phyloP scores from a whole-genome alignment of 64 coral and sea anemone genomes.

The Astreopora myriophthalma region DNA sequence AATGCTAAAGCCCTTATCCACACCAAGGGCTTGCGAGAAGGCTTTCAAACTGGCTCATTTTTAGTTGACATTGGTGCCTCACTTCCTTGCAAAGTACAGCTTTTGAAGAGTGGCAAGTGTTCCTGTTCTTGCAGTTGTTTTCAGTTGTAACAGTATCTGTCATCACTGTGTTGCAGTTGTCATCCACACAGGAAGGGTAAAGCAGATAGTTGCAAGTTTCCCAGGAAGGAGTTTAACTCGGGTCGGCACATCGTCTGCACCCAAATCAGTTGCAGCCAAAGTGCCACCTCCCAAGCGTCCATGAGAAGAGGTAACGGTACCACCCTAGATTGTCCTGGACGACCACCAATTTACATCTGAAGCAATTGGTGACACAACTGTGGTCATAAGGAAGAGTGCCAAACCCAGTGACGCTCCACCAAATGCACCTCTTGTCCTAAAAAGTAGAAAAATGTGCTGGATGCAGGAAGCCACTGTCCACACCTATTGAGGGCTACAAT shows the following conservation, averaged over 20 bases:
- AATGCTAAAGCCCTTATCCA: conserved; percentile 48
- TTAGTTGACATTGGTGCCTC: conserved; percentile 54
- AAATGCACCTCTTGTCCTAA: conserved; percentile 35
- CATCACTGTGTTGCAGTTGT: conserved; percentile 51
- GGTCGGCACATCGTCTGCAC: conserved; percentile 38
- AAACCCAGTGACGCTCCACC: conserved; percentile 55
- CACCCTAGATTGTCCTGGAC: conserved; percentile 29
- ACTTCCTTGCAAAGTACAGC: conserved; percentile 10
- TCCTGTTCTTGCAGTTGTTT: conserved; percentile 48
- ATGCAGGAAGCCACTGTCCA: conserved; percentile 50
- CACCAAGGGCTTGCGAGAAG: conserved; percentile 53
- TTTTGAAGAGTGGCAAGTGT: conserved; percentile 61
- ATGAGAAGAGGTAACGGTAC: conserved; percentile 25
- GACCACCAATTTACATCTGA: conserved; percentile 33
- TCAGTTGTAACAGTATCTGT: conserved; percentile 38
- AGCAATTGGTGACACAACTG: conserved; percentile 34
- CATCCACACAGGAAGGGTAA: conserved; percentile 15
- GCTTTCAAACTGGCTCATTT: conserved; percentile 64
- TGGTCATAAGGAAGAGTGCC: conserved; percentile 49
- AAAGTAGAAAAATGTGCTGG: conserved; percentile 65
- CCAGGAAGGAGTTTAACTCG: conserved; percentile 33
- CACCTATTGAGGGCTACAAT: conserved; percentile 17
- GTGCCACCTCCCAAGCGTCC: conserved; percentile 49
- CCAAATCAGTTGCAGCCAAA: conserved; percentile 62
- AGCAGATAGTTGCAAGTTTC: conserved; percentile 38